phyloP scores from a whole-genome alignment of 2,888 invertebrate genomes.

The Neoitamus cyanurus region DNA sequence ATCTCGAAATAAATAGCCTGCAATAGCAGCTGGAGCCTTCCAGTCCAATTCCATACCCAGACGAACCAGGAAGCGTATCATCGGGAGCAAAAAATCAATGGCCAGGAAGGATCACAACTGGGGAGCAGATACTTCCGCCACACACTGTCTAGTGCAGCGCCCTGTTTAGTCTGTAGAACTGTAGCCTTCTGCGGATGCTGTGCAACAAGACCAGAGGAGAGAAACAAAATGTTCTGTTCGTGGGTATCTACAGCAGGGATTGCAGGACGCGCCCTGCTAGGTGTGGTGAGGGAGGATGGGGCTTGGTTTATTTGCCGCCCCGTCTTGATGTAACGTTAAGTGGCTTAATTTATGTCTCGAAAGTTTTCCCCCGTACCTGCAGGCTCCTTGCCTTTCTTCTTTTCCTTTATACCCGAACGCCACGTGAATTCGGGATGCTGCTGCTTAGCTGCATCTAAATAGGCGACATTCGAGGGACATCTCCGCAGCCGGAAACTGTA shows the following conservation, averaged over 20 bases:
- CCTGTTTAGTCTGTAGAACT: not conserved
- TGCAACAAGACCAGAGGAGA: not conserved
- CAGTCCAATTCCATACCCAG: not conserved
- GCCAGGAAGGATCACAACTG: not conserved
- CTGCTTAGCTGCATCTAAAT: not conserved
- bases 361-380: constrained; percentile 19
- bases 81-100: not conserved
- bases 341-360: constrained; percentile 45
- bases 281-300: not conserved
- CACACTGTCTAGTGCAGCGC: not conserved
- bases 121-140: not conserved
- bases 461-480: not conserved
- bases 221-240: not conserved
- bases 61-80: not conserved
- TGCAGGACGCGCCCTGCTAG: not conserved
- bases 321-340: constrained; percentile 29
- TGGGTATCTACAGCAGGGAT: not conserved
- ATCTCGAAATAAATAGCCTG: not conserved
- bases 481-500: not conserved
- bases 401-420: not conserved
- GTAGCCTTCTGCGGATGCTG: not conserved
- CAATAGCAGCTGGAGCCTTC: not conserved
- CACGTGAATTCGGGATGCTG: not conserved
- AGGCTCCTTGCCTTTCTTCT: not conserved
- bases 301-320: not conserved